Conservation (phyloP, 2,113 vertebrate genomes). For the Drymodes brunneopygia region DNA sequence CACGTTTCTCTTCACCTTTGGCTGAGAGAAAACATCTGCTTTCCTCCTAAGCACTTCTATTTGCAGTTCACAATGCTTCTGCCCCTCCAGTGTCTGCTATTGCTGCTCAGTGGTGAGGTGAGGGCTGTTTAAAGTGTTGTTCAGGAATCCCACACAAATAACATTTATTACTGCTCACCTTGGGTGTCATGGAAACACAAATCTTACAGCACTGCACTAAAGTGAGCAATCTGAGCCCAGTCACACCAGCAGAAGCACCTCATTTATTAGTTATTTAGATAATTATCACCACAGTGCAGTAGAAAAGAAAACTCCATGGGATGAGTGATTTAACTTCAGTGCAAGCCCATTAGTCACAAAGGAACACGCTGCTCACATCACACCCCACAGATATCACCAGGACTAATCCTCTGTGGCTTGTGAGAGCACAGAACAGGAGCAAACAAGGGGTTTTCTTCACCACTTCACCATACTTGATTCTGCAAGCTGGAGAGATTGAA, state of each 20-base stretch:
- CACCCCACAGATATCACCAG: background rate
- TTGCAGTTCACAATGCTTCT: background rate
- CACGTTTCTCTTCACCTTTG: background rate
- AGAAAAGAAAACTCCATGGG: background rate
- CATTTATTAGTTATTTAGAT: slow-evolving; percentile 23
- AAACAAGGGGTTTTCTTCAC: background rate
- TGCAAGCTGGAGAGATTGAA: background rate
- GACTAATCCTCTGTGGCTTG: background rate
- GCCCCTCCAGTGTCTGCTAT: background rate
- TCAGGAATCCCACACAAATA: background rate
- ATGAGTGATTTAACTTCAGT: slow-evolving; percentile 46
- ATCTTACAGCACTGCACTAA: background rate
- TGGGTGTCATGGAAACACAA: background rate
- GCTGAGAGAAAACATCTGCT: background rate
- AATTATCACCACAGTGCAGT: background rate
- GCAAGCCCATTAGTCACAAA: background rate
- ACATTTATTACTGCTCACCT: background rate
- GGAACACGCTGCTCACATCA: background rate
- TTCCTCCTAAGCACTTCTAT: background rate
- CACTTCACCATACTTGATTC: background rate
- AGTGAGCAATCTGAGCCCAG: background rate
- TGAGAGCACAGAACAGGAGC: background rate
- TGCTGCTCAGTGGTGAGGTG: background rate
- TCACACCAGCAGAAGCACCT: background rate
- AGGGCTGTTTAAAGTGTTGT: background rate